Evolutionary conservation across 2,888 invertebrate genomes (phyloP), one percentile per base, ranked within the genome.

Genomic region (Lacanobia wlatinum): DNA sequence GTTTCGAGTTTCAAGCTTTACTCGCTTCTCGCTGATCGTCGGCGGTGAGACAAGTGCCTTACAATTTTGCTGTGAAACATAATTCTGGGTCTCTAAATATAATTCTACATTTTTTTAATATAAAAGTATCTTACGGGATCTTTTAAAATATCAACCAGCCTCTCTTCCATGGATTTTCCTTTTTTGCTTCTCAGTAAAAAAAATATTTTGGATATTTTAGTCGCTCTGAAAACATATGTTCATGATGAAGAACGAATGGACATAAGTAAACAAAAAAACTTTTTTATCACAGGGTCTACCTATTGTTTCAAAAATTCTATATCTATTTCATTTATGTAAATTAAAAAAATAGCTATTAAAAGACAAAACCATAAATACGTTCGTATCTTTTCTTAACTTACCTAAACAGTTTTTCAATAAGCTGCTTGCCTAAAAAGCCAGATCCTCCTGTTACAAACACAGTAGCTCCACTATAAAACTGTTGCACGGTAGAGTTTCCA

Each of bases 391-490:
- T 5, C 0, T 43, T 43, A 43, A 43, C 14, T 14, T 34, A 94
- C 94, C 91, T 75, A 9, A 83, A 63, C 0, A 83, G 68, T 74
- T 77, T 83, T 12, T 83, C 84, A 48, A 83, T 56, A 6, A 83
- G 70, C 9, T 74, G 74, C 16, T 94, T 95, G 16, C 95, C 95
- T 3, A 95, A 84, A 87, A 98, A 98, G 3, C 98, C 98, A 0
- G 98, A 98, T 1, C 97, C 97, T 1, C 98, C 98, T 0, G 98
- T 98, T 59, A 98, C 94, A 56, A 98, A 96, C n/a, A 98, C 94
- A 43, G 94, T 92, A 82, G 96, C 95, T 1, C 93, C 95, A 0
- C 91, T 86, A 87, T 96, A 97, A 94, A 96, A 97, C 78, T 96
- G 94, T 1, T 94, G 85, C 16, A 97, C 95, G 0, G 89, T 75